Base-by-base conservation (phyloP, 1,140 invertebrate species). In the Antheraea mylitta region DNA sequence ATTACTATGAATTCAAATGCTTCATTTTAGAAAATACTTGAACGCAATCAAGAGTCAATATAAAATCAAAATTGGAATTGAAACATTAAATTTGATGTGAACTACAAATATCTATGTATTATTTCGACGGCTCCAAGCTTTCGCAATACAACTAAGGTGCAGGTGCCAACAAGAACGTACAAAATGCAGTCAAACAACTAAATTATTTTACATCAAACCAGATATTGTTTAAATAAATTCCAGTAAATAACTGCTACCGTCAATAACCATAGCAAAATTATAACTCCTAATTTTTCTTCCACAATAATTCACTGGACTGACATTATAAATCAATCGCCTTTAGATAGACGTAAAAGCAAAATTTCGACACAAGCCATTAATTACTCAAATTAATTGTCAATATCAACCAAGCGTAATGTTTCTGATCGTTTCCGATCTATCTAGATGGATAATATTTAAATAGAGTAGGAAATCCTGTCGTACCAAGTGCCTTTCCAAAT, bases 381-480 rank as follows among this genome's bases (percentile, higher is more conserved):
- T 81, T 78, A 80, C 67, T 74, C 73, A 67, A 79, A 83, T 79
- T 85, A 79, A 83, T 85, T 85, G 83, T 78, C 77, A 82, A 76
- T 81, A 80, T 79, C 67, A 73, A 76, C 64, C 70, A 36, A 67
- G 68, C 71, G 68, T 69, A 74, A 48, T 70, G 71, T 74, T 78
- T 77, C 72, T 75, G 79, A 80, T 76, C 74, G 71, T 74, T 78
- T 77, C 72, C 77, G 79, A 80, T 76, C 74, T 79, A 76, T 76
- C 72, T 78, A 64, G 72, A 77, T 13, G 45, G 16, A n/a, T 79
- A 72, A 72, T 73, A 68, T 68, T 67, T 30, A 53, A 70, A 76
- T 71, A 73, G 73, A 80, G 81, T 82, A 81, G 79, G 83, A 83
- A 80, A 82, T 79, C 77, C 71, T 80, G 74, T 59, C 74, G 16